Conservation (phyloP, 2,888 invertebrate species). For the Callyntrura sp. region DNA sequence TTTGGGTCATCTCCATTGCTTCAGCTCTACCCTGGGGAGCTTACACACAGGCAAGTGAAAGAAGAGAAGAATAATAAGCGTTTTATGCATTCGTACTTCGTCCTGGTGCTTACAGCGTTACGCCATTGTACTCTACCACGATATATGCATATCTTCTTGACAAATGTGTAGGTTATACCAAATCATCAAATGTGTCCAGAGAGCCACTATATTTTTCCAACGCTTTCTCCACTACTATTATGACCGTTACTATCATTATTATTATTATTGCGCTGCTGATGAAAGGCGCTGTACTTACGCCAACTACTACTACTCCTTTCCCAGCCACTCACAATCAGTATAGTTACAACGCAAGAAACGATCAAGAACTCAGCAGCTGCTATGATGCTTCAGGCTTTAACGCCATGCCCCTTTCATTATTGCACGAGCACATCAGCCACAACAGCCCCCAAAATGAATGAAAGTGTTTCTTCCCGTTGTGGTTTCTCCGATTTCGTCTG, state of each 20-base stretch:
- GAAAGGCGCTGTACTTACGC: slow-evolving; percentile 10
- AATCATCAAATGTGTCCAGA: slow-evolving; percentile 8
- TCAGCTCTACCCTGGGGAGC: slow-evolving; percentile 85
- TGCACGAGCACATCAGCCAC: neutral
- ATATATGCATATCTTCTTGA: neutral
- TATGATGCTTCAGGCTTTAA: neutral
- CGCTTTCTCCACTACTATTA: too few relatives aligned
- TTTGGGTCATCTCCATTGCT: slow-evolving; percentile 85
- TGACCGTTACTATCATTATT: neutral
- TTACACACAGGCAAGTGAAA: slow-evolving; percentile 83
- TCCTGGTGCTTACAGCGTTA: neutral
- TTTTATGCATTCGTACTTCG: slow-evolving; percentile 25
- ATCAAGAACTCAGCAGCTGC: slow-evolving; percentile 29
- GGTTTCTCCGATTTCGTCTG: slow-evolving; percentile 31
- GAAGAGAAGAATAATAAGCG: slow-evolving; percentile 43
- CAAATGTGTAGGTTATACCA: neutral
- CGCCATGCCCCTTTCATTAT: neutral
- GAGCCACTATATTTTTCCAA: slow-evolving; percentile 5
- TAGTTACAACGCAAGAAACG: slow-evolving; percentile 9
- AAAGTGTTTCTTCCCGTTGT: neutral
- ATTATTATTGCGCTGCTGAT: neutral
- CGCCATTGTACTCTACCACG: neutral
- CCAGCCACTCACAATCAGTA: neutral
- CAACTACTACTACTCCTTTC: too few relatives aligned
- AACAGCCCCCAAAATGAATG: neutral